Evolutionary conservation across 2,797 vertebrate species (phyloP), one percentile per base, ranked within the genome.

Genomic region (Melanogrammus aeglefinus): DNA sequence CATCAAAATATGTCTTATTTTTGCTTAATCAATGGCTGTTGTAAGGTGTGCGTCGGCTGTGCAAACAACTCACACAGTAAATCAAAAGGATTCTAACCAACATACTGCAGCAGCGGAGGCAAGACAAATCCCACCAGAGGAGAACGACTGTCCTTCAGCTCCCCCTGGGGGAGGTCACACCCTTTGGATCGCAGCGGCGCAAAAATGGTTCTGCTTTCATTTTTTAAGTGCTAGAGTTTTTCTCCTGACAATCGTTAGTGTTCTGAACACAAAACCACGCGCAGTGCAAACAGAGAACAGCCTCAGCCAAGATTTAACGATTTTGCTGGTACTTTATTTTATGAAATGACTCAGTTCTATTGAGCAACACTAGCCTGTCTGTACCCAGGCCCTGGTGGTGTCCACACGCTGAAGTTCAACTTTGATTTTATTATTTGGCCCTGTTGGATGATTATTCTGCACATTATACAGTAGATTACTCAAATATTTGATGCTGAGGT

Each of bases 401-500:
- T 1, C 7, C 21, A 63, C 21, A n/a, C 21, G n/a, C 21, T n/a
- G 5, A 63, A 63, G 51, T 18, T 63, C 51, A 63, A 63, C 51
- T 21, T 63, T 7, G 35, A 36, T 51, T 14, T 4, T 51, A 14
- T 51, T 51, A 18, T 51, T 16, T 51, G 44, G 44, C n/a, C 4
- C 21, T 63, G 21, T n/a, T 63, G 18, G 51, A n/a, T 6, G 51
- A 63, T 63, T 63, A 63, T 63, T 63, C 21, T 63, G 18, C 51
- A 63, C 51, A 63, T 63, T 63, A 75, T 51, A 73, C 18, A 47
- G 73, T 41, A 76, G 6, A 47, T 78, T 29, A 51, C 12, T 86
- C 79, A 79, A 80, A 82, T 79, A 84, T 81, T 81, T 66, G 9
- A 76, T 69, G 51, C 35, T 75, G 76, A 75, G 27, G 35, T 24